A percentile compares a stretch with the other conserved stretches of the same genome.
Evolutionary conservation across 2,113 vertebrate species (phyloP).

Genomic region (Indicator indicator): DNA sequence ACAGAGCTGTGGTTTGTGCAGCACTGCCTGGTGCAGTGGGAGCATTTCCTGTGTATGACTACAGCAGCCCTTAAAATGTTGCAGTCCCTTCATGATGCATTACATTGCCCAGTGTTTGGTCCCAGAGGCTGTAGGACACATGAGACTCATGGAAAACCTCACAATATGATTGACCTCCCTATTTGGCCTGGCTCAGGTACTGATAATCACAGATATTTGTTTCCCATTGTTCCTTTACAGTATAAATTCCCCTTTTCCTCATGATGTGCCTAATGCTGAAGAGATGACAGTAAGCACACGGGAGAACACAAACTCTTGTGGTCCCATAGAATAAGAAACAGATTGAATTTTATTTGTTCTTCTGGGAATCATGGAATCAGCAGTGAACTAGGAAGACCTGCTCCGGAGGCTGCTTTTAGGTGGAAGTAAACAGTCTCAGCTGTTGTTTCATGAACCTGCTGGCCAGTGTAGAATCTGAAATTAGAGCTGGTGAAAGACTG

Average conservation of each 20-base stretch:
- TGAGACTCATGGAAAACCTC: neutral
- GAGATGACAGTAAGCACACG: neutral
- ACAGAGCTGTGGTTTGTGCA: neutral
- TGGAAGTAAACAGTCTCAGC: neutral
- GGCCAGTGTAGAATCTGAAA: neutral
- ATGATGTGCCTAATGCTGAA: neutral
- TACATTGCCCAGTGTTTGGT: neutral
- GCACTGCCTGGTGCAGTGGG: fast-evolving
- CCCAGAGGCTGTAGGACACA: neutral
- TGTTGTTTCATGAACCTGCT: neutral
- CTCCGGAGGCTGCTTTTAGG: neutral
- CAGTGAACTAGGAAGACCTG: neutral
- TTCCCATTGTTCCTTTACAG: neutral
- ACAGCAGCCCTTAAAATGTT: neutral
- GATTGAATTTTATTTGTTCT: neutral
- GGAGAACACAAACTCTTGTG: neutral
- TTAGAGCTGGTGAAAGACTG: neutral
- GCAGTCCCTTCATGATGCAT: fast-evolving
- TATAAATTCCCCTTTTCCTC: neutral
- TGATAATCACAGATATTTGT: neutral
- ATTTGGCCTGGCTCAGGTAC: neutral
- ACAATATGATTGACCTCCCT: neutral
- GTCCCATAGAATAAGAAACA: neutral
- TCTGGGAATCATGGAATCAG: neutral
- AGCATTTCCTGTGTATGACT: fast-evolving